Percentiles rank a stretch among this genome's conserved stretches.
These are phyloP conservation scores for Sylvietta virens DNA, from an alignment of 2,113 vertebrate genomes.

Conservation along the genomic window DNA sequence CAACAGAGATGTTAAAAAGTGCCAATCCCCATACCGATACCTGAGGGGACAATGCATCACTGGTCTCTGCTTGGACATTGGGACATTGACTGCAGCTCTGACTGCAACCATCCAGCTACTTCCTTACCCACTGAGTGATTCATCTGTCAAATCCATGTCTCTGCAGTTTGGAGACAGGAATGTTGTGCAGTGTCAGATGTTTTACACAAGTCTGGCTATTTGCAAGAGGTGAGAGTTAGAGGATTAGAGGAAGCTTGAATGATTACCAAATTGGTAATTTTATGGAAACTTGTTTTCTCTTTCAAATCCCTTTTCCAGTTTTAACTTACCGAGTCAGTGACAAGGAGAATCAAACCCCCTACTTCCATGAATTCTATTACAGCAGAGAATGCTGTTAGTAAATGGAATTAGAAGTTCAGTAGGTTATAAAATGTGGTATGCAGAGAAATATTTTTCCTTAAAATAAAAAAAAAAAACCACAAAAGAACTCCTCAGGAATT, in stretches of 20 bases:
- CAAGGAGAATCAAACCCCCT: not conserved
- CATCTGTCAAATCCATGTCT: not conserved
- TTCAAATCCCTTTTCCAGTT: not conserved
- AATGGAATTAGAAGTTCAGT: not conserved
- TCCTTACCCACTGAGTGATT: not conserved
- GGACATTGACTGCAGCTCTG: not conserved
- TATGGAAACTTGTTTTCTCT: not conserved
- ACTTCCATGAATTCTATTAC: not conserved
- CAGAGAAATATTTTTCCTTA: not conserved
- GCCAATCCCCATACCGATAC: fast-evolving
- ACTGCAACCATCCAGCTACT: not conserved
- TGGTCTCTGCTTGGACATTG: not conserved
- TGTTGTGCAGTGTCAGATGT: not conserved
- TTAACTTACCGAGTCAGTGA: not conserved
- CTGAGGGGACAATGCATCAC: not conserved
- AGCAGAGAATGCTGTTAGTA: not conserved
- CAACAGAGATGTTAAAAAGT: not conserved
- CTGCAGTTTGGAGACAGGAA: not conserved
- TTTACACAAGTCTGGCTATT: not conserved
- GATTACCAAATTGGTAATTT: not conserved
- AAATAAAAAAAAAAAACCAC: not conserved
- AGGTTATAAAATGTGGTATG: not conserved
- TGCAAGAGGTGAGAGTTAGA: not conserved
- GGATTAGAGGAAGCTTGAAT: not conserved
- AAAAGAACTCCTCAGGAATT: not conserved